Evolutionary conservation across 1,140 invertebrate genomes (phyloP).

Genomic region (Copidosoma floridanum): DNA sequence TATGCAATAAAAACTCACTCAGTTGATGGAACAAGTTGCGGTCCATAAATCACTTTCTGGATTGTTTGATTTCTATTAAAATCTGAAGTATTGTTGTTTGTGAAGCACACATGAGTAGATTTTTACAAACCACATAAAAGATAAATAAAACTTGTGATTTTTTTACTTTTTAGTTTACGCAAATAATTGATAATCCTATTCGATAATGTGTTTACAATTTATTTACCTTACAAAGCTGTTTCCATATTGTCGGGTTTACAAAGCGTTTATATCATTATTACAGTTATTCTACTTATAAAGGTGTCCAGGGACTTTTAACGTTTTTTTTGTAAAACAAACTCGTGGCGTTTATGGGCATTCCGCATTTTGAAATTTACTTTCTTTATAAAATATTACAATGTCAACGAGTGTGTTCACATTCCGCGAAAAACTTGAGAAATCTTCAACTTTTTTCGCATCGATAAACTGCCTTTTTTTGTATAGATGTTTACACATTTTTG

Average conservation of each 20-base stretch:
- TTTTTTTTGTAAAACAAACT: conserved; percentile 11
- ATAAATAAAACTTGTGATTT: too few relatives aligned
- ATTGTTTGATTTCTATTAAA: conserved; percentile 5
- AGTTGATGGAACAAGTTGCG: conserved; percentile 3
- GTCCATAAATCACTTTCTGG: conserved; percentile 9
- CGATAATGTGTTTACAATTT: too few relatives aligned
- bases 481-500: background rate
- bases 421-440: background rate
- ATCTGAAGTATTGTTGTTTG: too few relatives aligned
- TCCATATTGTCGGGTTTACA: conserved; percentile 5
- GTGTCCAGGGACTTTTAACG: conserved; percentile 22
- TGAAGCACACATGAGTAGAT: too few relatives aligned
- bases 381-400: background rate
- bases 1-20: conserved; percentile 5
- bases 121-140: too few relatives aligned
- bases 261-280: conserved; percentile 19
- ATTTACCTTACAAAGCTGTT: conserved; percentile 17
- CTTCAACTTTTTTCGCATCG: background rate
- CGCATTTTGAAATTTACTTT: conserved; percentile 2
- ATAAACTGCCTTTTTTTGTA: background rate
- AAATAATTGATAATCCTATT: background rate
- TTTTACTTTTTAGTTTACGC: background rate
- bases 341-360: conserved; percentile 19
- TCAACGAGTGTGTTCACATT: background rate
- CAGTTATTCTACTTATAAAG: conserved; percentile 14